A percentile compares a stretch with the other conserved stretches of the same genome.
Conservation (phyloP, 2,888 invertebrate genomes). For the Colletes collaris region DNA sequence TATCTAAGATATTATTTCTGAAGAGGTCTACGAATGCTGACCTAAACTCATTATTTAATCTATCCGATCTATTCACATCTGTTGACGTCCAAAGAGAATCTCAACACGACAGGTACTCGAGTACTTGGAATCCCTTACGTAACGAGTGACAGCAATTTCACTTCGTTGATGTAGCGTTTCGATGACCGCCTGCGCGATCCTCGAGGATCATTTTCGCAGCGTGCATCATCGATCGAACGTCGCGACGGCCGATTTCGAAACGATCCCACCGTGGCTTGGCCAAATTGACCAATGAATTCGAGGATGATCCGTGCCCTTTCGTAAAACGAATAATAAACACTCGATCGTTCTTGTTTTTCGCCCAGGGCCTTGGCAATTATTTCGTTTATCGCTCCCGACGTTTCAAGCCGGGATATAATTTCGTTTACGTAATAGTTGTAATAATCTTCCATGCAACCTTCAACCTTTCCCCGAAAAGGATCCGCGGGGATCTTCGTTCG, state of each 20-base stretch:
- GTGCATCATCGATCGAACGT: constrained; percentile 12
- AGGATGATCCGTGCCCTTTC: constrained; percentile 70
- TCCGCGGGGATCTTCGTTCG: constrained; percentile 6
- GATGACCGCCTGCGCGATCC: background rate
- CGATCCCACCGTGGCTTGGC: constrained; percentile 32
- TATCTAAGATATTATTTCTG: too few relatives aligned
- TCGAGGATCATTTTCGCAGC: constrained; percentile 11
- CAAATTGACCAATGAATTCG: constrained; percentile 73
- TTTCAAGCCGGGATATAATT: constrained; percentile 7
- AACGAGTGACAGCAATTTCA: constrained; percentile 1
- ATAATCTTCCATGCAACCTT: constrained; percentile 26
- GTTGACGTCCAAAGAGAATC: too few relatives aligned
- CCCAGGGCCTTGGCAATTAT: background rate
- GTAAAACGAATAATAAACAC: constrained; percentile 66
- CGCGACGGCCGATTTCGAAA: constrained; percentile 64
- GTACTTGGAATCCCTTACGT: constrained; percentile 2
- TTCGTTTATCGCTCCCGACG: background rate
- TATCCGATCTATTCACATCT: too few relatives aligned
- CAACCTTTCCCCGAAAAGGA: constrained; percentile 56
- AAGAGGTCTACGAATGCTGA: too few relatives aligned
- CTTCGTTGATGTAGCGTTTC: background rate
- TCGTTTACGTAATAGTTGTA: constrained; percentile 60
- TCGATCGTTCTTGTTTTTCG: constrained; percentile 45
- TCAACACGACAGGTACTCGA: background rate
- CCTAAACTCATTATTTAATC: too few relatives aligned